Conservation (phyloP, 2,113 vertebrate species). For the Brachypodius melanocephalos region DNA sequence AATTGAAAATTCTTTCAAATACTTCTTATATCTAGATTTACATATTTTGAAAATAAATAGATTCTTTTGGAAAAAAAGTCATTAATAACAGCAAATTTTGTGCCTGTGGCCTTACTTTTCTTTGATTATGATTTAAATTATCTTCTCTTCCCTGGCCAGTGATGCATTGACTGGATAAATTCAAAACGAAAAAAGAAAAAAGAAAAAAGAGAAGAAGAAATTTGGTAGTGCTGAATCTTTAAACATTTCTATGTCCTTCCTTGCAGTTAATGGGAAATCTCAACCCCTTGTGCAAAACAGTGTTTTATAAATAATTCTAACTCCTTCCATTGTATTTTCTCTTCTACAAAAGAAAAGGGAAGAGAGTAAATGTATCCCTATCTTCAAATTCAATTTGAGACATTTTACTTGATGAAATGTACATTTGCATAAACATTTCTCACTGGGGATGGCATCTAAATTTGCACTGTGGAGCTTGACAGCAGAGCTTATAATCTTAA, state of each 20-base stretch:
- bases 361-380: neutral
- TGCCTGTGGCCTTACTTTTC: neutral
- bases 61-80: neutral
- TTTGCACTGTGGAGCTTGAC: neutral
- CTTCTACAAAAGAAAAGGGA: neutral
- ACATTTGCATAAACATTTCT: conserved; percentile 4
- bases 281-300: neutral
- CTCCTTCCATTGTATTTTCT: neutral
- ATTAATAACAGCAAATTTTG: neutral
- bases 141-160: neutral
- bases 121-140: neutral
- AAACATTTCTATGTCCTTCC: neutral
- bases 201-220: rapidly evolving
- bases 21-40: neutral
- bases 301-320: neutral
- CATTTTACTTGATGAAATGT: neutral
- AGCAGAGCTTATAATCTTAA: neutral
- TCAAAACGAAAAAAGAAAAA: neutral
- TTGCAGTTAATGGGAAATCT: neutral
- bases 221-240: neutral
- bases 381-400: conserved; percentile 19
- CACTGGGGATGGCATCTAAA: neutral
- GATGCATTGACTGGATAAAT: neutral
- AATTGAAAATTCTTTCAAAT: neutral
- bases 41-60: neutral